Base-by-base conservation (phyloP, 2,797 vertebrate species). In the Ctenopoma multispine region DNA sequence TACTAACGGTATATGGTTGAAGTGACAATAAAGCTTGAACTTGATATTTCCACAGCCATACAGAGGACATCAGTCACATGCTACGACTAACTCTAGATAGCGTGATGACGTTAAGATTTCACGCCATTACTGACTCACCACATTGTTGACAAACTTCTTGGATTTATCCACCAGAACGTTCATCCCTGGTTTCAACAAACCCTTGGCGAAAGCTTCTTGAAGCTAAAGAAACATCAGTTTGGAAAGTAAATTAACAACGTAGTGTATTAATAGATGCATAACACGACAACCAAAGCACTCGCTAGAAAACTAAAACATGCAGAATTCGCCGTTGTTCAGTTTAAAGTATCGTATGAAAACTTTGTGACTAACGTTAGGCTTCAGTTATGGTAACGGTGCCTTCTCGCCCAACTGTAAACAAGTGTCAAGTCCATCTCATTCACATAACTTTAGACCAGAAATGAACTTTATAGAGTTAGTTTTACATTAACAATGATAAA, bases 101-200 rank as follows among this genome's bases (percentile, higher is more conserved):
- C 27, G 53, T 4, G 17, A 0, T 4, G 10, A 38, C 7, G 7
- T 0, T 15, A 1, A 49, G 15, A 44, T 0, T 20, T 36, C 1
- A 23, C n/a, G 1, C 27, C 1, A 1, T 1, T 15, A 1, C 11
- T 12, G 13, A 54, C 2, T 46, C 80, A 99, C 98, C 95, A 91
- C 71, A 75, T 97, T 92, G 84, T 97, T 99, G 63, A 74, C 55
- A 0, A 58, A 50, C 81, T 90, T 95, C 77, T 95, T 96, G 60
- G 89, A 77, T 81, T 92, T 89, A 31, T 96, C 86, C 54, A 95
- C 84, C 68, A 95, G 79, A 41, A 98, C 69, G 68, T 98, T 99
- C 84, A 99, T 92, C 24, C 98, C 98, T 38, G 97, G 96, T 66
- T 97, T 97, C 70, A 99, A 84, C 44, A 93, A 82, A 0, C 97